phyloP scores from a whole-genome alignment of 2,797 vertebrate species.

The Phoxinus dragarum region DNA sequence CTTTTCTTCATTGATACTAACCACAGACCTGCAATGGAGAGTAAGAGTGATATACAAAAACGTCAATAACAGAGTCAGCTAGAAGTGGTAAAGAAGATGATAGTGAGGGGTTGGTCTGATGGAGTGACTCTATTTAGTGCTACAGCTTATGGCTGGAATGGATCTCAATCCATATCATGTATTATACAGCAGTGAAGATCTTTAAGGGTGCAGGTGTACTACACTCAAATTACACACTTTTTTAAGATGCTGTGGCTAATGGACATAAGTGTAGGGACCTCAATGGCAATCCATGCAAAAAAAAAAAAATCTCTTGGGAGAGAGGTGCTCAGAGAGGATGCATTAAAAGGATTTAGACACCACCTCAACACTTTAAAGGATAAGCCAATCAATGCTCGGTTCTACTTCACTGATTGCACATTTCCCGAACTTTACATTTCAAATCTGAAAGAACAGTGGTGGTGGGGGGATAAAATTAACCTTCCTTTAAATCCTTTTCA shows the following conservation, averaged over 20 bases:
- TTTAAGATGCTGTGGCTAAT: conserved; percentile 51
- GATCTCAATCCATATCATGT: conserved; percentile 6
- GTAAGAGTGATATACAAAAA: background rate
- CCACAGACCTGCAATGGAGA: background rate
- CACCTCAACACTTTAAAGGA: conserved; percentile 64
- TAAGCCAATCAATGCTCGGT: conserved; percentile 71
- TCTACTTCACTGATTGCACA: conserved; percentile 59
- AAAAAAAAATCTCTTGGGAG: conserved; percentile 59
- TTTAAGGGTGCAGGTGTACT: conserved; percentile 33
- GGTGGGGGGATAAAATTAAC: background rate
- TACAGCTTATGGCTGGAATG: conserved; percentile 19
- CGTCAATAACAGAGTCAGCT: background rate
- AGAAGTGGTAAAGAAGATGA: background rate
- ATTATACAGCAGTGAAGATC: conserved; percentile 22
- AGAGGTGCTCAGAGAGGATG: conserved; percentile 62
- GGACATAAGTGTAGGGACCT: conserved; percentile 64
- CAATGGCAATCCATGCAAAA: conserved; percentile 64
- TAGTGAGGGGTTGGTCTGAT: background rate
- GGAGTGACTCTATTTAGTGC: conserved; percentile 1
- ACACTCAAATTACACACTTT: conserved; percentile 39
- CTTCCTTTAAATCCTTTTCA: conserved; percentile 46
- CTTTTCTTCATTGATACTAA: conserved; percentile 22
- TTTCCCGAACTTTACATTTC: background rate
- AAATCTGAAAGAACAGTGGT: background rate
- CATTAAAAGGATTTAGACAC: conserved; percentile 67